phyloP scores from a whole-genome alignment of 37 sponge, comb jelly and placozoan genomes.

The Eunapius fragilis region DNA sequence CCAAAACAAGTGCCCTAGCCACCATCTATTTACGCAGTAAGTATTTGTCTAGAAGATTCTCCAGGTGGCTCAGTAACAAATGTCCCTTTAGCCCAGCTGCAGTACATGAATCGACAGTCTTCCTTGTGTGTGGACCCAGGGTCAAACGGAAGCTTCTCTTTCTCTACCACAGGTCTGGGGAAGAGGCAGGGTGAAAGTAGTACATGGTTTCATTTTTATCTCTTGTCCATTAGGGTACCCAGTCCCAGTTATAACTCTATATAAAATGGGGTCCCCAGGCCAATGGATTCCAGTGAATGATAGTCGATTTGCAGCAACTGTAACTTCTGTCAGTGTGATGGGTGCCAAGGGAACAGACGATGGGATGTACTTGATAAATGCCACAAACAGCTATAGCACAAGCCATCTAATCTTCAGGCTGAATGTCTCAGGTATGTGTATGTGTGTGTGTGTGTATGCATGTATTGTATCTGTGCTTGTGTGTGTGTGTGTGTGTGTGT shows the following conservation, averaged over 20 bases:
- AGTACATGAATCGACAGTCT: not conserved
- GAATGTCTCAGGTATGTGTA: not conserved
- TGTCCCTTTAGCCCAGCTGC: not conserved
- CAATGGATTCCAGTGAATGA: not conserved
- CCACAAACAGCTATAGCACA: too few relatives aligned
- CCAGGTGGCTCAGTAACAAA: too few relatives aligned
- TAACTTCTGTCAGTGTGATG: not conserved
- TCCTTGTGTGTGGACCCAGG: not conserved
- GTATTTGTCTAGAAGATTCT: not conserved
- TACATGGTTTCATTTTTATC: not conserved
- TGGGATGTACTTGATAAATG: not conserved
- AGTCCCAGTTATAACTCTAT: not conserved
- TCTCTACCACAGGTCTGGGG: not conserved
- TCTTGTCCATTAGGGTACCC: not conserved
- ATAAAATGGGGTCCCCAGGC: not conserved
- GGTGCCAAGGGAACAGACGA: not conserved
- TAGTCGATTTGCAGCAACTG: not conserved
- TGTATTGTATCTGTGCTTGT: not conserved
- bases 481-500: conserved; percentile 24
- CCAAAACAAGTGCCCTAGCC: not conserved
- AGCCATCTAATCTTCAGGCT: not conserved
- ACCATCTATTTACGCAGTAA: not conserved
- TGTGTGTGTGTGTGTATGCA: conserved; percentile 1
- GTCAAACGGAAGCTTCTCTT: not conserved
- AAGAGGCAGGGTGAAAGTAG: not conserved